Percentiles rank a stretch among this genome's conserved stretches.
Conservation (phyloP, 2,113 vertebrate species). For the Boulengeromyrus knoepffleri region DNA sequence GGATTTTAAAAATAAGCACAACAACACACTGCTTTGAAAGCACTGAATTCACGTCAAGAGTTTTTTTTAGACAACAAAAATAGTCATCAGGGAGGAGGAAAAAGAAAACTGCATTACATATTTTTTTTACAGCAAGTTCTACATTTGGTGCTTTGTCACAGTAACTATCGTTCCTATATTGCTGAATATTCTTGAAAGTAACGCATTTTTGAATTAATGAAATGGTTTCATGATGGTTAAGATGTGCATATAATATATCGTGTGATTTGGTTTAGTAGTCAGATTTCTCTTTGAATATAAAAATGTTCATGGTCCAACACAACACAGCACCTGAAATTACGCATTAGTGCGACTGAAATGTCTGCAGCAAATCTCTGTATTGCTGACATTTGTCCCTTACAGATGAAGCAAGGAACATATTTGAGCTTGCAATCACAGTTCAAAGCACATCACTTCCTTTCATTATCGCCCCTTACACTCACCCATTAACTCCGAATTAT, state of each 20-base stretch:
- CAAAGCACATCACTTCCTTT: conserved; percentile 27
- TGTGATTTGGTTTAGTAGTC: not conserved
- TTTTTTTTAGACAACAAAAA: not conserved
- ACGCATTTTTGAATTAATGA: not conserved
- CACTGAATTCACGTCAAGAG: not conserved
- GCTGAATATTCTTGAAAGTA: not conserved
- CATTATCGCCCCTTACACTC: conserved; percentile 28
- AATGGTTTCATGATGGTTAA: not conserved
- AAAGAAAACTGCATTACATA: not conserved
- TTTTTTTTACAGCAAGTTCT: not conserved
- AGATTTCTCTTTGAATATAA: not conserved
- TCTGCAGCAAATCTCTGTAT: not conserved
- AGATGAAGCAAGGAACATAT: conserved; percentile 11
- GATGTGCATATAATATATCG: not conserved
- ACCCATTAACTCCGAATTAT: conserved; percentile 36
- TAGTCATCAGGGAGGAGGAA: not conserved
- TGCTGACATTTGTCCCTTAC: conserved; percentile 16
- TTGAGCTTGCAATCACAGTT: conserved; percentile 21
- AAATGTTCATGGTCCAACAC: not conserved
- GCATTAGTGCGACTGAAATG: not conserved
- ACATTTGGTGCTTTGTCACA: not conserved
- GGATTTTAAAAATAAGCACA: not conserved
- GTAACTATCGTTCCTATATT: not conserved
- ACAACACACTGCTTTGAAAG: not conserved
- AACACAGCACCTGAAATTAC: not conserved